Percentiles rank a stretch among this genome's conserved stretches.
Conservation (phyloP, 2,888 invertebrate genomes). For the Microchrysa polita region DNA sequence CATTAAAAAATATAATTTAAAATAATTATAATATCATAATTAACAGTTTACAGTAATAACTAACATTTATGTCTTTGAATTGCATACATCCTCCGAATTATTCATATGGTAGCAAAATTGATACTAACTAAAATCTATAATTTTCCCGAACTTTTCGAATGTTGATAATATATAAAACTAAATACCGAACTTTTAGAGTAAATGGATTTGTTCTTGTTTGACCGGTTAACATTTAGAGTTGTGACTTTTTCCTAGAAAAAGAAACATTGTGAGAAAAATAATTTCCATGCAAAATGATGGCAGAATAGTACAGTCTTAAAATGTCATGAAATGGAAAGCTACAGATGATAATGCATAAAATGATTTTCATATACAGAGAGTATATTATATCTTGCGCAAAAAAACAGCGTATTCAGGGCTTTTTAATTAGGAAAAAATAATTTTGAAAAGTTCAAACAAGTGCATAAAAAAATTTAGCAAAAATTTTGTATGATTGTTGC, state of each 20-base stretch:
- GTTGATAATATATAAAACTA: not conserved
- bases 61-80: constrained; percentile 6
- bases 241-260: constrained; percentile 42
- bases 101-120: too few relatives aligned
- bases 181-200: not conserved
- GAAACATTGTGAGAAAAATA: constrained; percentile 32
- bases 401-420: not conserved
- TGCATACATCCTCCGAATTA: not conserved
- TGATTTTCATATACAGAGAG: too few relatives aligned
- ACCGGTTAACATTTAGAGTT: constrained; percentile 26
- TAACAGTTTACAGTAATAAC: not conserved
- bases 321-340: not conserved
- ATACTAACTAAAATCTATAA: too few relatives aligned
- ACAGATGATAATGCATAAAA: not conserved
- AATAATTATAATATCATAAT: too few relatives aligned
- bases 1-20: too few relatives aligned
- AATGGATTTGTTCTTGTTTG: not conserved
- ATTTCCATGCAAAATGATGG: constrained; percentile 25
- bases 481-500: too few relatives aligned
- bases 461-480: not conserved
- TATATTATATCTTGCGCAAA: not conserved
- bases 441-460: not conserved
- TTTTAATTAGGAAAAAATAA: not conserved
- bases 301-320: not conserved
- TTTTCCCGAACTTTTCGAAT: too few relatives aligned